Percentiles rank a stretch among this genome's conserved stretches.
These are phyloP conservation scores for Jaculus jaculus DNA, from an alignment of 2,113 vertebrate genomes.

Conservation along the genomic window DNA sequence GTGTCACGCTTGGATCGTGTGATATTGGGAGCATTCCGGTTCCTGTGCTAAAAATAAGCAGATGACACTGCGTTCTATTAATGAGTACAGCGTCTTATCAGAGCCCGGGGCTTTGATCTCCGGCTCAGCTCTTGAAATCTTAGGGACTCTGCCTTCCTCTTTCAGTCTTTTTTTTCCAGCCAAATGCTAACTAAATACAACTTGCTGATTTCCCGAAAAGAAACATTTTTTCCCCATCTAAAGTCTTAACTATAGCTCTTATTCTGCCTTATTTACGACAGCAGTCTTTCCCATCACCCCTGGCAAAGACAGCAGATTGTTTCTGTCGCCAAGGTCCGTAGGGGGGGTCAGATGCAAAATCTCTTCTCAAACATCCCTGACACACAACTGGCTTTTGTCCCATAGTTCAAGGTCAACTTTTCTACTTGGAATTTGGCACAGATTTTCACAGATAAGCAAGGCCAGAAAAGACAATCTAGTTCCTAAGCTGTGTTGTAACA, in stretches of 20 bases:
- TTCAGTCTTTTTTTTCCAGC: neutral
- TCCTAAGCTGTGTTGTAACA: neutral
- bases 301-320: neutral
- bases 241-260: neutral
- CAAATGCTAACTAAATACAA: fast-evolving
- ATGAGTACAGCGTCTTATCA: slow-evolving; percentile 54
- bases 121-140: neutral
- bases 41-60: slow-evolving; percentile 73
- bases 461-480: neutral
- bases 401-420: neutral
- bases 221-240: neutral
- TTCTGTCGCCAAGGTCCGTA: neutral
- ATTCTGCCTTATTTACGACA: neutral
- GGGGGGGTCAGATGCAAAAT: neutral
- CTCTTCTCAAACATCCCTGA: neutral
- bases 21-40: slow-evolving; percentile 25
- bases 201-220: neutral
- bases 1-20: slow-evolving; percentile 49
- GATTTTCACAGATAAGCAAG: slow-evolving; percentile 7
- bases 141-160: neutral
- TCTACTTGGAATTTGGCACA: neutral
- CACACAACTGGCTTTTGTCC: neutral
- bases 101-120: slow-evolving; percentile 59
- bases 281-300: neutral
- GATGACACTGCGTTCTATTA: slow-evolving; percentile 65